phyloP scores from a whole-genome alignment of 2,797 vertebrate genomes.

The Balearica regulorum region DNA sequence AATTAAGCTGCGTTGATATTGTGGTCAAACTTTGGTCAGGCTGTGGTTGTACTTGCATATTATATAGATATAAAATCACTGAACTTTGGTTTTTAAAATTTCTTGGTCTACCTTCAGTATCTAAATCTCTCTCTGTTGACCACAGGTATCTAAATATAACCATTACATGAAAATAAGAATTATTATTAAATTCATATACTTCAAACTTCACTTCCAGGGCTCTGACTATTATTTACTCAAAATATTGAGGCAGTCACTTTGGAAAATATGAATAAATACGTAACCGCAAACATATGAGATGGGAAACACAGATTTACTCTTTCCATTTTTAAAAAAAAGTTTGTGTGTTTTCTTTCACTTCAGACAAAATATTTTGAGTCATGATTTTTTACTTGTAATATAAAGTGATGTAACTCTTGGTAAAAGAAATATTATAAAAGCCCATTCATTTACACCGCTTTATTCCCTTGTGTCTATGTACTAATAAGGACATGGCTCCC shows the following conservation, averaged over 20 bases:
- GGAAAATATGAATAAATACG: slow-evolving; percentile 43
- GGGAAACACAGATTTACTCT: background rate
- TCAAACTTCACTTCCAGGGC: background rate
- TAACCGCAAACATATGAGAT: slow-evolving; percentile 24
- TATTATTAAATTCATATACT: background rate
- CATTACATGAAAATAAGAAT: background rate
- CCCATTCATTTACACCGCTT: background rate
- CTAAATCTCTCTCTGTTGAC: background rate
- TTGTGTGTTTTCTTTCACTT: background rate
- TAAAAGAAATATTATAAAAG: background rate
- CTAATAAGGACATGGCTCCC: background rate
- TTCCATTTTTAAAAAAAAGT: background rate
- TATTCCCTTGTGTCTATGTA: background rate
- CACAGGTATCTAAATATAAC: background rate
- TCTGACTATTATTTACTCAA: slow-evolving; percentile 16
- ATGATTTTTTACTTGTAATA: background rate
- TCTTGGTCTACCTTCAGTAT: background rate
- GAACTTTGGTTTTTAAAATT: background rate
- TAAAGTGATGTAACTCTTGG: background rate
- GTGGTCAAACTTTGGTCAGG: slow-evolving; percentile 39
- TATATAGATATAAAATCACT: background rate
- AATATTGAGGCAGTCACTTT: slow-evolving; percentile 6
- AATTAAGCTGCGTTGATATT: slow-evolving; percentile 18
- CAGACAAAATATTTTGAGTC: background rate
- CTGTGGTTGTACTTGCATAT: background rate